Evolutionary conservation across 2,888 invertebrate species (phyloP).

Genomic region (Cephus nigrinus): DNA sequence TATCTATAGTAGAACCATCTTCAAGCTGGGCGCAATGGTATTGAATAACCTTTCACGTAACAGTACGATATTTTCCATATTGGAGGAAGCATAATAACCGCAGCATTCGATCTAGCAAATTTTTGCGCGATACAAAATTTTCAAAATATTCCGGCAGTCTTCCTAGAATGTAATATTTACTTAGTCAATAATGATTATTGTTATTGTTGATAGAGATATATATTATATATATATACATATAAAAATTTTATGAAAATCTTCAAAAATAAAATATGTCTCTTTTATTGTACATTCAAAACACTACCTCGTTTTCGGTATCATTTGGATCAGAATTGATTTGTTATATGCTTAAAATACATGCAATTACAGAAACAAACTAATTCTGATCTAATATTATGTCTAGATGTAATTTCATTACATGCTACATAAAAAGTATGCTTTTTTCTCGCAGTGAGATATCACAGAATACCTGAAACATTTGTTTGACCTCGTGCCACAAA

Average conservation of each 20-base stretch:
- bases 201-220: conserved; percentile 33
- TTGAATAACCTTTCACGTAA: neutral
- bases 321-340: neutral
- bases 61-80: no score
- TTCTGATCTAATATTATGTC: neutral
- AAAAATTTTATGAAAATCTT: conserved; percentile 16
- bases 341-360: neutral
- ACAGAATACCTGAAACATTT: conserved; percentile 1
- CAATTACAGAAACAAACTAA: neutral
- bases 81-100: no score
- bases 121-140: neutral
- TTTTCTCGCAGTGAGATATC: neutral
- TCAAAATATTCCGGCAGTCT: conserved; percentile 39
- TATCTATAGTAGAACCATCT: neutral
- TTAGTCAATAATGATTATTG: conserved; percentile 22
- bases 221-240: conserved; percentile 12
- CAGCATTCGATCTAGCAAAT: neutral
- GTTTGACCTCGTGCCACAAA: conserved; percentile 4
- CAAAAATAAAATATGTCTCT: conserved; percentile 10
- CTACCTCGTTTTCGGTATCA: neutral
- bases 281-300: conserved; percentile 3
- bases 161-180: conserved; percentile 32
- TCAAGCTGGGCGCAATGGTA: neutral
- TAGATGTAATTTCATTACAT: neutral
- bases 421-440: neutral